Evolutionary conservation across 2,113 vertebrate genomes (phyloP), one percentile per base, ranked within the genome.

Genomic region (Terrapene triunguis): DNA sequence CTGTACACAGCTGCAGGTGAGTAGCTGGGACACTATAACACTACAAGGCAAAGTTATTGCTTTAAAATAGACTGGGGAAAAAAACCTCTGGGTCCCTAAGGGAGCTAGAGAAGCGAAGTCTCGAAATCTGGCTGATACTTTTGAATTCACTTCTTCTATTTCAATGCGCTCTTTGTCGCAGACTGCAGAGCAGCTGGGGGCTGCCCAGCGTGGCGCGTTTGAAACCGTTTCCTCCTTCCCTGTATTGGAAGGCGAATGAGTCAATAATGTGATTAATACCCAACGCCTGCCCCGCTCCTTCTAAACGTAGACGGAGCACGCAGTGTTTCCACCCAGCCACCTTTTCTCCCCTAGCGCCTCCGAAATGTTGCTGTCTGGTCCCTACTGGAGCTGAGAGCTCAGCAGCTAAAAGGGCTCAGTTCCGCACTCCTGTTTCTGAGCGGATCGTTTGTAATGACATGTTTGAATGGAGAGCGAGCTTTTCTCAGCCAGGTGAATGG

Each of bases 21-120:
- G 94, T 85, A 54, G n/a, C 32, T 2, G 92, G 32, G 35, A 55
- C 85, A 55, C 55, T 89, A 6, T 78, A 25, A 84, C 83, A 22
- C 90, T 82, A 90, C 76, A 47, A 97, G 90, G 87, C 76, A 85
- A 29, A 22, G 83, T 12, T 21, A 5, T 42, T 14, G 6, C 17
- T 1, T 42, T 2, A 51, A 69, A 65, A 29, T 79, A 50, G 72
- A 14, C 35, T 29, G 55, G 62, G 55, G 62, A 10, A 82, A 27
- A 51, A 69, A 89, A 65, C 42, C 55, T 42, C 94, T 86, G 90
- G 54, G 21, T 92, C 92, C 89, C 85, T 42, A 57, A 48, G 62
- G 50, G 80, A 69, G 72, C 82, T 81, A 80, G 79, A 89, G 11
- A 74, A 89, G 85, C 47, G 6, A 38, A 65, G 80, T 59, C 13